phyloP scores from a whole-genome alignment of 2,888 invertebrate genomes.

The Strigamia transsilvanica region DNA sequence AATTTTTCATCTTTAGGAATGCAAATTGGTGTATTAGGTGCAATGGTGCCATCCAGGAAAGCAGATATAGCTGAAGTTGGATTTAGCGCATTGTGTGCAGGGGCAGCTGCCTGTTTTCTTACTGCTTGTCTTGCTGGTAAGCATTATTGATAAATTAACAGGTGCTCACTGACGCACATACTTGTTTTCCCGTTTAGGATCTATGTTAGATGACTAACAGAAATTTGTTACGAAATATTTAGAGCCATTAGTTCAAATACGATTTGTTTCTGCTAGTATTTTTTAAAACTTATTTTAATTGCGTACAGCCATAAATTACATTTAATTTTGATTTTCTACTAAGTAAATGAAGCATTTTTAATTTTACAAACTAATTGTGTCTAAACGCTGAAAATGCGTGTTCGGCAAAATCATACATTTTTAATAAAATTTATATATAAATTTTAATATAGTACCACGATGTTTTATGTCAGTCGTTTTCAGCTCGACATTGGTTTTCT shows the following conservation, averaged over 20 bases:
- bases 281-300: no score
- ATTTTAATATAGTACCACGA: not conserved
- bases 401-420: not conserved
- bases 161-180: not conserved
- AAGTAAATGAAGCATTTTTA: no score
- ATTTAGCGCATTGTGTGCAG: slow-evolving; percentile 80
- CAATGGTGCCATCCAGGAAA: slow-evolving; percentile 79
- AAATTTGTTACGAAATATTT: not conserved
- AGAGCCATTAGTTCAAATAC: no score
- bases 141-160: not conserved
- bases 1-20: slow-evolving; percentile 89
- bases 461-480: not conserved
- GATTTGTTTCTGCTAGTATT: no score
- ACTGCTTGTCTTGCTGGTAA: slow-evolving; percentile 89
- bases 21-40: slow-evolving; percentile 78
- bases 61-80: slow-evolving; percentile 75
- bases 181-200: not conserved
- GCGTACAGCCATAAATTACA: not conserved
- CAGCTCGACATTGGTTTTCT: slow-evolving; percentile 34
- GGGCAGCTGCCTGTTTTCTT: slow-evolving; percentile 83
- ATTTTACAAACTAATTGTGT: not conserved
- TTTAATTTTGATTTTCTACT: not conserved
- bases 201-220: not conserved
- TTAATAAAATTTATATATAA: not conserved
- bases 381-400: not conserved